Base-by-base conservation (phyloP, 2,797 vertebrate genomes). In the Enteromius anoplus region DNA sequence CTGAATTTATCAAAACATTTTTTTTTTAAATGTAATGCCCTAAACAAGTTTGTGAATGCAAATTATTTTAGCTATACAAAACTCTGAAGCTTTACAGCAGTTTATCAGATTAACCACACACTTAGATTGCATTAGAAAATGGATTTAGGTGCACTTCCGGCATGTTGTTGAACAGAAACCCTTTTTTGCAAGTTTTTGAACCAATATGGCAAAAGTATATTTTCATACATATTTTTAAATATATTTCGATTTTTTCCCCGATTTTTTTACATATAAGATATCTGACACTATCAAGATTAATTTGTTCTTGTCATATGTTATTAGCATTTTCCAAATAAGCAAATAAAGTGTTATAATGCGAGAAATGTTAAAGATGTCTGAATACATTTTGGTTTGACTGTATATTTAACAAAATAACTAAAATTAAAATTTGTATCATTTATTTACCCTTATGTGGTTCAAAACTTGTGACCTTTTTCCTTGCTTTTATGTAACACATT, bases 1-100 rank as follows among this genome's bases (percentile, higher is more conserved):
- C 12, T 42, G n/a, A 8, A 29, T 62, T 62, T 49, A 77, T 45
- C 55, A 75, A n/a, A n/a, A 75, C 49, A 75, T n/a, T n/a, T n/a
- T 75, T 75, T 37, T 37, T 34, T 0, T 55, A 37, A 53, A 53
- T 53, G 2, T 19, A 14, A 53, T 37, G 29, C 49, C 29, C 9
- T 14, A 73, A 53, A 53, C 19, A 34, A 49, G 23, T 71, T 47
- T 71, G 42, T 7, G 23, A 49, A 49, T 71, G 42, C 7, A 29
- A 49, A 49, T 15, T 4, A 9, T 32, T 21, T 47, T 32, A 49
- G 23, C 45, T 19, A 5, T 5, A 3, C 69, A 32, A 19, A 71
- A 49, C 8, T 71, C 3, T 29, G 2, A 29, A 29, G 26, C 26
- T 29, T 62, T 62, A 62, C 12, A 62, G 60, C 2, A 5, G 4